These are phyloP conservation scores for Tenthredo mesomela DNA, from an alignment of 2,888 invertebrate genomes.

Conservation along the genomic window DNA sequence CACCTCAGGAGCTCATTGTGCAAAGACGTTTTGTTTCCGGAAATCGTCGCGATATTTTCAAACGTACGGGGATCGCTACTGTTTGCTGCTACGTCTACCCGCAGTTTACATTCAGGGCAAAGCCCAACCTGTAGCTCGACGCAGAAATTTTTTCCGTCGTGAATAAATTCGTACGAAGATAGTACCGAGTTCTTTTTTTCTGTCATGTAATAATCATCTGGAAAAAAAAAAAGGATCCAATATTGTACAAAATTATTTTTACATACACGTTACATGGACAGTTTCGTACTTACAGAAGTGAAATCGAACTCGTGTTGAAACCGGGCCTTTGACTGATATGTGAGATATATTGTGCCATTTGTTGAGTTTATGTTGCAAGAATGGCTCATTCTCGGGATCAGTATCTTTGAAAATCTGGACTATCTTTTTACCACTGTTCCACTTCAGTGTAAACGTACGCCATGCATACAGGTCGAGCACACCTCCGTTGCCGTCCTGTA, in stretches of 20 bases:
- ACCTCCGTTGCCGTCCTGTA: neutral
- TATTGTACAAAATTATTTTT: constrained; percentile 52
- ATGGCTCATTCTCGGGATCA: neutral
- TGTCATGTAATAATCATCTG: constrained; percentile 61
- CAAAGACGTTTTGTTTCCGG: neutral
- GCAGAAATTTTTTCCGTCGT: constrained; percentile 56
- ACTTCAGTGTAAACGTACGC: neutral
- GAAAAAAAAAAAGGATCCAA: neutral
- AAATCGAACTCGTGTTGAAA: constrained; percentile 54
- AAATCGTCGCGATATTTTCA: constrained; percentile 26
- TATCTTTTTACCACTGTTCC: neutral
- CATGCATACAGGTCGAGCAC: neutral
- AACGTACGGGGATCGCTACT: neutral
- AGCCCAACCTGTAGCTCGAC: constrained; percentile 63
- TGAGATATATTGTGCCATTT: neutral
- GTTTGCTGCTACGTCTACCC: constrained; percentile 49
- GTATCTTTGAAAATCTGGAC: neutral
- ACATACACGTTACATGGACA: neutral
- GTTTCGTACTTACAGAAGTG: constrained; percentile 63
- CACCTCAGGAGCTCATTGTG: constrained; percentile 58
- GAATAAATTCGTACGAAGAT: constrained; percentile 54
- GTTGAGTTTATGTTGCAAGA: neutral
- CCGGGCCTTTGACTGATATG: neutral
- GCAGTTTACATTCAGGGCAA: constrained; percentile 61
- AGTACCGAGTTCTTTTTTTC: constrained; percentile 51